These are phyloP conservation scores for Bhutanitis thaidina DNA, from an alignment of 2,888 invertebrate genomes.

Conservation along the genomic window DNA sequence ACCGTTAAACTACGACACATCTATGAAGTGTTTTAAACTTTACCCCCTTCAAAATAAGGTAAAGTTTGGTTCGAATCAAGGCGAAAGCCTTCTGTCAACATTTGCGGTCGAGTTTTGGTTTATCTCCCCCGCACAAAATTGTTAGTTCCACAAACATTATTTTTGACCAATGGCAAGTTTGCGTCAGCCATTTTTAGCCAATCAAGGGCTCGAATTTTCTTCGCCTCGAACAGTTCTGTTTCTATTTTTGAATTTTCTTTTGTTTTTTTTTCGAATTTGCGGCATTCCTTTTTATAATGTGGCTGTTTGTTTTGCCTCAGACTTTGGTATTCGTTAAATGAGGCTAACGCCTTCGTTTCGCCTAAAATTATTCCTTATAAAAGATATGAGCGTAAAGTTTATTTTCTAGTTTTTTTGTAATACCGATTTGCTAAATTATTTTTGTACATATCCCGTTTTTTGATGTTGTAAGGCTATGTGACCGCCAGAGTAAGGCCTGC, in stretches of 20 bases:
- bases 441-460: too few relatives aligned
- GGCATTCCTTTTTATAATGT: slow-evolving; percentile 12
- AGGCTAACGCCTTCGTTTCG: slow-evolving; percentile 5
- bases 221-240: slow-evolving; percentile 37
- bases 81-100: slow-evolving; percentile 57
- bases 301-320: slow-evolving; percentile 10
- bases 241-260: slow-evolving; percentile 46
- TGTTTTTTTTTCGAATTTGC: slow-evolving; percentile 26
- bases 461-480: too few relatives aligned
- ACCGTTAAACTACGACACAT: slow-evolving; percentile 21
- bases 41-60: slow-evolving; percentile 28
- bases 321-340: slow-evolving; percentile 8
- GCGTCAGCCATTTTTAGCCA: slow-evolving; percentile 63
- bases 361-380: neutral
- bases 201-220: slow-evolving; percentile 54
- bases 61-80: slow-evolving; percentile 28
- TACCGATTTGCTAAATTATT: too few relatives aligned
- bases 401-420: too few relatives aligned
- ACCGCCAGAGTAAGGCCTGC: too few relatives aligned
- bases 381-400: neutral
- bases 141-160: slow-evolving; percentile 72
- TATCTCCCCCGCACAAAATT: slow-evolving; percentile 71
- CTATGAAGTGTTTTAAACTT: slow-evolving; percentile 24
- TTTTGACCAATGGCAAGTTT: slow-evolving; percentile 75
- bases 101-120: slow-evolving; percentile 69